Evolutionary conservation across 2,113 vertebrate genomes (phyloP).

Genomic region (Ammodytes marinus): DNA sequence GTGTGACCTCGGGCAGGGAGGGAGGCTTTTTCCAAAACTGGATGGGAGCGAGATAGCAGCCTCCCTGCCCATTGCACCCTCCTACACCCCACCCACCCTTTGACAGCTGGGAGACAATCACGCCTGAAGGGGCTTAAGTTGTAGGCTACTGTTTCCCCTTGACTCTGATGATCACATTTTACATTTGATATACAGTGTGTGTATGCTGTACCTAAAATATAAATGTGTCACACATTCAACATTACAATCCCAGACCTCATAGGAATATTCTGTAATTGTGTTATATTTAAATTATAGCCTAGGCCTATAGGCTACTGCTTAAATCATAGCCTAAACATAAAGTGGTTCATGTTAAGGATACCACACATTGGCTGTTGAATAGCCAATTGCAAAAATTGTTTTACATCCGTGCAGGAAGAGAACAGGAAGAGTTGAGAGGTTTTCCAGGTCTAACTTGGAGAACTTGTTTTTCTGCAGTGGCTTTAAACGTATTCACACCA

Average conservation of each 20-base stretch:
- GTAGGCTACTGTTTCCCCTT: not conserved
- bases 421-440: not conserved
- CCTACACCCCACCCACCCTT: slow-evolving; percentile 28
- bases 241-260: not conserved
- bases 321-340: not conserved
- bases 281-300: too few species aligned
- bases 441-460: slow-evolving; percentile 21
- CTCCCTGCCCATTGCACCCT: slow-evolving; percentile 49
- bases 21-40: slow-evolving; percentile 45
- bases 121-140: not conserved
- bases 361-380: not conserved
- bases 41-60: slow-evolving; percentile 21
- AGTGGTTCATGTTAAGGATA: not conserved
- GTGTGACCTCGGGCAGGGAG: slow-evolving; percentile 5
- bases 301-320: not conserved
- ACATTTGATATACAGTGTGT: not conserved
- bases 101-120: slow-evolving; percentile 3
- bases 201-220: not conserved
- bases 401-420: too few species aligned
- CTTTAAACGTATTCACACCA: rapidly evolving
- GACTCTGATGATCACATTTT: slow-evolving; percentile 9
- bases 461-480: slow-evolving; percentile 30
- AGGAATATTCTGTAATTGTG: too few species aligned
- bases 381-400: not conserved
- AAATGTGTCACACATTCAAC: not conserved